These are phyloP conservation scores for Rhopilema esculentum DNA, from an alignment of 30 jellyfish, hydroid and myxozoan genomes.

Conservation along the genomic window DNA sequence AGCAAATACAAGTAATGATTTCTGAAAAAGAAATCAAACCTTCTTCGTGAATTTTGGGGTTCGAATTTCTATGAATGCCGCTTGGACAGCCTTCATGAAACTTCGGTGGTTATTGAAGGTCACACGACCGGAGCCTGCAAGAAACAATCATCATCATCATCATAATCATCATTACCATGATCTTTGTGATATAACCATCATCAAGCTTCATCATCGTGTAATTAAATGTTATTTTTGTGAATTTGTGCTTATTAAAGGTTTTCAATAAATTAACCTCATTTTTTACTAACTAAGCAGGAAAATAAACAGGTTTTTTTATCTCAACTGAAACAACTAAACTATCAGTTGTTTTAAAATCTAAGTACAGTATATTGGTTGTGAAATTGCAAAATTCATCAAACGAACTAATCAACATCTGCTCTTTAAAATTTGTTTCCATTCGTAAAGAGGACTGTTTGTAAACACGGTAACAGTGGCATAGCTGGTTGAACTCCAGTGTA, in stretches of 20 bases:
- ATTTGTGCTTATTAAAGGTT: neutral
- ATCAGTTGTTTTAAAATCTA: neutral
- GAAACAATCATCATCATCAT: neutral
- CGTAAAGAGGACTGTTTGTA: neutral
- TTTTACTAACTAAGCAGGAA: no score
- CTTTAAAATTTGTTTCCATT: neutral
- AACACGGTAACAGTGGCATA: neutral
- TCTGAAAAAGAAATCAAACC: slow-evolving; percentile 17
- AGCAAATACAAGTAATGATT: no score
- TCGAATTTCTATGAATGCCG: slow-evolving; percentile 94
- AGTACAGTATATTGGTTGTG: neutral
- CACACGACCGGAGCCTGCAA: slow-evolving; percentile 94
- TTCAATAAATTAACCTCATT: no score
- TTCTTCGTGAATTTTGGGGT: slow-evolving; percentile 91
- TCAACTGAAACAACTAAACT: neutral
- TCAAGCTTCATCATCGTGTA: no score
- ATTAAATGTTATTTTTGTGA: no score
- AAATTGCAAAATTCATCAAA: no score
- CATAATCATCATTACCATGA: no score
- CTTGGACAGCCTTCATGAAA: slow-evolving; percentile 97
- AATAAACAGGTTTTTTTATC: no score
- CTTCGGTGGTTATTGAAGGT: slow-evolving; percentile 93
- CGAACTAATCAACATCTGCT: neutral
- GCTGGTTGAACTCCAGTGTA: neutral
- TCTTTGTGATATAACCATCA: neutral